Conservation (phyloP, 2,113 vertebrate species). For the Ctenodactylus gundi region DNA sequence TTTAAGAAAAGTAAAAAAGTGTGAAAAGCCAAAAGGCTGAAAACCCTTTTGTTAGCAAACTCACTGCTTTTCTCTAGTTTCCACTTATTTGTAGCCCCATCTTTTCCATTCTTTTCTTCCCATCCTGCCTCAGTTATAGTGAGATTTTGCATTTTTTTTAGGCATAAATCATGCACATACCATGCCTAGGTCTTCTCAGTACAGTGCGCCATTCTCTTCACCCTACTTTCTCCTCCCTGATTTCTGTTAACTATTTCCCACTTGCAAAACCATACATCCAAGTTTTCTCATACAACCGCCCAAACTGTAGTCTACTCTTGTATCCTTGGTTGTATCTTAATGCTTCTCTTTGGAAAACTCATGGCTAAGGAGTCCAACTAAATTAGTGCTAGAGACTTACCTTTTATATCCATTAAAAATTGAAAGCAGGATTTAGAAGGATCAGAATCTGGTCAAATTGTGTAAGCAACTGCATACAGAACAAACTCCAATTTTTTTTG, state of each 20-base stretch:
- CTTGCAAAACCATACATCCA: neutral
- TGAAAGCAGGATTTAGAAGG: neutral
- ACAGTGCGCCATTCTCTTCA: neutral
- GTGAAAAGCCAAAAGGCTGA: neutral
- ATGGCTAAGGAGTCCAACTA: neutral
- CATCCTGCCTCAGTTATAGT: neutral
- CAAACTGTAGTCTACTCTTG: neutral
- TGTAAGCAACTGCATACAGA: neutral
- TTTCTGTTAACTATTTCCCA: neutral
- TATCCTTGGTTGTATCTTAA: neutral
- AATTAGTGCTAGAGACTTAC: neutral
- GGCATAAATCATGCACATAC: neutral
- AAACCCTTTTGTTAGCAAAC: neutral
- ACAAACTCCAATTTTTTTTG: neutral
- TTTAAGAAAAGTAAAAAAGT: neutral
- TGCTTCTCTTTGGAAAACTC: neutral
- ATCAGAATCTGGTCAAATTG: neutral
- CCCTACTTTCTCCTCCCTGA: neutral
- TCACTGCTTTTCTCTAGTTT: neutral
- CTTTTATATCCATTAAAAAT: neutral
- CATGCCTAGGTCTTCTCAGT: neutral
- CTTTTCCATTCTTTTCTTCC: neutral
- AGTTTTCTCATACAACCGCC: neutral
- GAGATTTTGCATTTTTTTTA: neutral
- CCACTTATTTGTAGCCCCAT: neutral